Base-by-base conservation (phyloP, 2,888 invertebrate genomes). In the Archaeoteleia sp. region DNA sequence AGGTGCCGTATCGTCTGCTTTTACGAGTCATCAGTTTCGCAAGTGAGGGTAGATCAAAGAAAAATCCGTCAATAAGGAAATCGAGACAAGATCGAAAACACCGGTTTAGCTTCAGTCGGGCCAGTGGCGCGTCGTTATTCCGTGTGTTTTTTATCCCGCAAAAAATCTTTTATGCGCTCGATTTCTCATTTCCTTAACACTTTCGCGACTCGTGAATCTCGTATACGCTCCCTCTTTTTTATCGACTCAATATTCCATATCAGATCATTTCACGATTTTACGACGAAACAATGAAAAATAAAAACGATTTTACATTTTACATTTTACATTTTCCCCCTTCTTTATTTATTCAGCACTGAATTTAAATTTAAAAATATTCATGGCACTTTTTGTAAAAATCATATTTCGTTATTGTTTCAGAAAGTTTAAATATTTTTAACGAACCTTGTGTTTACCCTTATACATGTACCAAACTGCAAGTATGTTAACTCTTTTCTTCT, bases 1-100 rank as follows among this genome's bases (percentile, higher is more conserved):
- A 4, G 37, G 32, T 23, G 4, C 10, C 20, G 40, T 20, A 23
- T 23, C 40, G 40, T 23, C 20, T 20, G 51, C 40, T 57, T 67
- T 67, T 62, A 67, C 62, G 67, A 62, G 57, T 61, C 61, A 43
- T 54, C 66, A 27, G 57, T 46, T 61, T 37, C 14, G 20, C 46
- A 29, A 30, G 10, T 40, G 46, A 23, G 37, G 25, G 12, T 17
- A 54, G 67, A 57, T 67, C 61, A 67, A 67, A 67, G 55, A 45
- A 58, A 30, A 20, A 15, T 7, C 15, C 46, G 29, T 40, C 58
- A 58, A 68, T 58, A 62, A 68, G 67, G 67, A 68, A 68, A 68
- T 68, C 67, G 62, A 60, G 67, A 67, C 62, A 62, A 62, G 58
- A 67, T 67, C 62, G 67, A 68, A 63, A 63, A 27, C 9, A 10